Evolutionary conservation across 2,888 invertebrate genomes (phyloP), one percentile per base, ranked within the genome.

Genomic region (Ochropleura plecta): DNA sequence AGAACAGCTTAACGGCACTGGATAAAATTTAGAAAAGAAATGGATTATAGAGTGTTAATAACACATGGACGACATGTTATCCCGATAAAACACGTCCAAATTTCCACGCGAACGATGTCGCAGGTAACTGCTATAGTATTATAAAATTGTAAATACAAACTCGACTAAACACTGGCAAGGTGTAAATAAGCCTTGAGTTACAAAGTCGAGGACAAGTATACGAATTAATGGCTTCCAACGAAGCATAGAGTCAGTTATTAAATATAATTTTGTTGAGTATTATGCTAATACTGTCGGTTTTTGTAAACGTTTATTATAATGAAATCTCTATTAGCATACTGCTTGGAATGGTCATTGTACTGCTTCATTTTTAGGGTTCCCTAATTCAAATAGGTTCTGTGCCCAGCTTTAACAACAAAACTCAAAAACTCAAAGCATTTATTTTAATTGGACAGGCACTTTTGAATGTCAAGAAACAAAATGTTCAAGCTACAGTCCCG

Each of bases 251-350:
- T 69, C 49, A 59, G 63, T 76, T 74, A 85, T 83, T 83, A 86
- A 75, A 86, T 75, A 83, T 83, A 80, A 85, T 83, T 85, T 72
- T 66, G 73, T 79, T 70, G 66, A 83, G 72, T 77, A 85, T 79
- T 79, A 83, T 86, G 86, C 48, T 79, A 86, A 84, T 83, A 8
- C 6, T 72, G 85, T 68, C 65, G 71, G 62, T 80, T 83, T 76
- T 78, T 74, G 48, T 71, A 76, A 76, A 76, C 80, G 73, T 79
- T 79, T 72, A 74, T 80, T 73, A 71, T 67, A 80, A 85, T 79
- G 67, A 75, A 83, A 83, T 72, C 72, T 70, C 42, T 75, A 80
- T 84, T 84, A 80, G 70, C 76, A 83, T 82, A 73, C 46, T 69
- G 44, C 55, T 72, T 72, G 44, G 62, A 76, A 72, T 64, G 51